Evolutionary conservation across 1,140 invertebrate species (phyloP), one percentile per base, ranked within the genome.

Genomic region (Macrocentrus cingulum): DNA sequence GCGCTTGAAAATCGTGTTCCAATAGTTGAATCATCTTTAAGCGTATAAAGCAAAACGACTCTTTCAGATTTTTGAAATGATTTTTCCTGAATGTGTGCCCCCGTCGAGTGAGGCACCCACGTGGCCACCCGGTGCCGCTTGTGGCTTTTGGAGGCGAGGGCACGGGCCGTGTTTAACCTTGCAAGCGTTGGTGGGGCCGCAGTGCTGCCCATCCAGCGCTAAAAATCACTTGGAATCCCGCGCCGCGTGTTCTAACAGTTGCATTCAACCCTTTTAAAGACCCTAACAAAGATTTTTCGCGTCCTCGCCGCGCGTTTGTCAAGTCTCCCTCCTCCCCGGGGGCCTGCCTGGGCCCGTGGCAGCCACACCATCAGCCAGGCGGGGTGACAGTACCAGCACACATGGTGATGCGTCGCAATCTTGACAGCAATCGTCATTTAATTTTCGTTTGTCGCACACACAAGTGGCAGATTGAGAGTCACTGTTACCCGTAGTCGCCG

Each of bases 21-120:
- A n/a, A n/a, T n/a, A n/a, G n/a, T n/a, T n/a, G n/a, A n/a, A n/a
- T n/a, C n/a, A n/a, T n/a, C n/a, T n/a, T n/a, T n/a, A n/a, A n/a
- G n/a, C n/a, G n/a, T n/a, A n/a, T n/a, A n/a, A n/a, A n/a, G n/a
- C n/a, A n/a, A n/a, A n/a, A n/a, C n/a, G n/a, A n/a, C n/a, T n/a
- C n/a, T n/a, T n/a, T n/a, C n/a, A n/a, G n/a, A n/a, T n/a, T n/a
- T n/a, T n/a, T 19, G 57, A 62, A 76, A 74, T 72, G 67, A 75
- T 75, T 72, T 73, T 74, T 71, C 60, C 61, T 53, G 49, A 25
- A 37, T 57, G 66, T 69, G 72, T 9, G n/a, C 71, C 72, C 74
- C 72, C 67, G 67, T 73, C 70, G 70, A 63, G 70, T n/a, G n/a
- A n/a, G n/a, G n/a, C n/a, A 66, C 65, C 32, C 70, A 71, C 73